Percentiles rank a stretch among this genome's conserved stretches.
Evolutionary conservation across 2,888 invertebrate genomes (phyloP).

Genomic region (Ochropacha duplaris): DNA sequence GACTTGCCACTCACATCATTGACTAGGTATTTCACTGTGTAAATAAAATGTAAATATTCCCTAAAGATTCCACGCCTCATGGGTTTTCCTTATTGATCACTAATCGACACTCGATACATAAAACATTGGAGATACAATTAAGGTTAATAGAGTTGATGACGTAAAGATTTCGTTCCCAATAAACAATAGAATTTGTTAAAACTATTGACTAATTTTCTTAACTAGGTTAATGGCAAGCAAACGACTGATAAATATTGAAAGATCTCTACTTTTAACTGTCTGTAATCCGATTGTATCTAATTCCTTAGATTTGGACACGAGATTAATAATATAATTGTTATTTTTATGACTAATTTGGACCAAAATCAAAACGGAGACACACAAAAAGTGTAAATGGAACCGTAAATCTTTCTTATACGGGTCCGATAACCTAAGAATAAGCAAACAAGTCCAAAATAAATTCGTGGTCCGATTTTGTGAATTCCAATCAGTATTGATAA

Average conservation of each 20-base stretch:
- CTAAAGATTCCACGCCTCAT: not conserved
- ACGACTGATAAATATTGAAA: not conserved
- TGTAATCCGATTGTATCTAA: not conserved
- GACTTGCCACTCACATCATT: slow-evolving; percentile 25
- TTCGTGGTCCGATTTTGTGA: slow-evolving; percentile 60
- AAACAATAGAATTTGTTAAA: slow-evolving; percentile 30
- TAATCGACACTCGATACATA: not conserved
- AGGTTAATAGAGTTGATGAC: slow-evolving; percentile 43
- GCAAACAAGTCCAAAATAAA: slow-evolving; percentile 70
- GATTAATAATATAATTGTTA: slow-evolving; percentile 26
- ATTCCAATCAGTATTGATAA: slow-evolving; percentile 64
- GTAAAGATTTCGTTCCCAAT: slow-evolving; percentile 10
- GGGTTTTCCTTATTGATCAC: not conserved
- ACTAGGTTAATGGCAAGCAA: slow-evolving; percentile 49
- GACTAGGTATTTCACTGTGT: slow-evolving; percentile 6
- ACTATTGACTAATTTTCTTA: slow-evolving; percentile 28
- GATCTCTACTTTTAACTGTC: not conserved
- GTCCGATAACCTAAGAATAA: slow-evolving; percentile 71
- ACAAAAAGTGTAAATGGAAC: slow-evolving; percentile 47
- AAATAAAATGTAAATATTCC: not conserved
- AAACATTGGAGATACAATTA: slow-evolving; percentile 34
- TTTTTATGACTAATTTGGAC: slow-evolving; percentile 24
- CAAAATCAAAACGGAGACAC: slow-evolving; percentile 15
- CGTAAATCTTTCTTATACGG: slow-evolving; percentile 55
- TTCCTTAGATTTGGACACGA: not conserved